Base-by-base conservation (phyloP, 1,140 invertebrate species). In the Doryteuthis pealeii region DNA sequence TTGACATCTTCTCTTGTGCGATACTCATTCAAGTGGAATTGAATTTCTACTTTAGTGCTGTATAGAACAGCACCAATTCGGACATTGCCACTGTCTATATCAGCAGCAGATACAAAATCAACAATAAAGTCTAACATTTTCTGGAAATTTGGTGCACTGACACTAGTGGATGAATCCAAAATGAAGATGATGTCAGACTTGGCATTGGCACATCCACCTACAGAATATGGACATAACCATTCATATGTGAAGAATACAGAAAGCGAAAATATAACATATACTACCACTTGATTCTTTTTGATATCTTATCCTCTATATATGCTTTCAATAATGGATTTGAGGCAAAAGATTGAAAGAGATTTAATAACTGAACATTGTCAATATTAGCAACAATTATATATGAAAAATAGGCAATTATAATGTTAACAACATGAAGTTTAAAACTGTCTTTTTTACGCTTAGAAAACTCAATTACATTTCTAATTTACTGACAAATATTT, bases 91-190 rank as follows among this genome's bases (percentile, higher is more conserved):
- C 67, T 71, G 49, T 83, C 82, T 68, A 86, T 84, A 70, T 86
- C 78, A 26, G 80, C 78, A 5, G 70, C 68, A 6, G 49, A 62
- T 0, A 84, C 71, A 65, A 84, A 77, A 45, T 84, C 80, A 73
- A 82, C 81, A 12, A 77, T 43, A 67, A 84, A 84, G 54, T 78
- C 74, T 49, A 82, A 73, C 78, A 81, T 80, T 35, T 81, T 71
- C 43, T 78, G 49, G 73, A 78, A 84, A 73, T 84, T 83, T 12
- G 54, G 54, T 71, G 76, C 71, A 1, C 78, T 80, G 1, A 84
- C 79, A 74, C 83, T 83, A 22, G 79, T 83, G 14, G 83, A 84
- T 32, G 81, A 73, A 72, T 84, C 83, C 66, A 84, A 43, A 0
- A 84, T 73, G 76, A 84, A 80, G 3, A 82, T 77, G 1, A 84